Evolutionary conservation across 2,888 invertebrate genomes (phyloP), one percentile per base, ranked within the genome.

Genomic region (Caenorhabditis imperialis): DNA sequence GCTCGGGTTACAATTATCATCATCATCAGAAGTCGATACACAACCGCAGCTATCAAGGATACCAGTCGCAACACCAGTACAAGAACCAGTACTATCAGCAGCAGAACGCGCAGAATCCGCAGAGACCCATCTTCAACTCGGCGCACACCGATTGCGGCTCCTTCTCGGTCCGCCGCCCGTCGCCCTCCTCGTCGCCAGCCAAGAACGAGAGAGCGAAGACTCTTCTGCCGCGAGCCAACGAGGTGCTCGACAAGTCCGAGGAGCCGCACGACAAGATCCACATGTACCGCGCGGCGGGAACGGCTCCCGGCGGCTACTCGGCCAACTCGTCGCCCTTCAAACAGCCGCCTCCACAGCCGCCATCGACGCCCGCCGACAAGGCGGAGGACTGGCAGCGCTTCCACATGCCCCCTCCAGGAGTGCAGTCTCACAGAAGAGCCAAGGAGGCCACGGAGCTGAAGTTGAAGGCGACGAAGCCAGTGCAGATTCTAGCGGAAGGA

Each of bases 201-300:
- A 47, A 47, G 3, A 25, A 40, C 8, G 22, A 42, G 1, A 44
- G 45, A 4, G 33, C 45, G n/a, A n/a, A n/a, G n/a, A n/a, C n/a
- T n/a, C n/a, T n/a, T n/a, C n/a, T n/a, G n/a, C n/a, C n/a, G n/a
- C n/a, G n/a, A n/a, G n/a, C n/a, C 20, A 25, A 16, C 30, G 37
- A 23, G 40, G 38, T n/a, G n/a, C n/a, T n/a, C 30, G n/a, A 4
- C 38, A 40, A 61, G 23, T 44, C 27, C 20, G 30, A 61, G 23
- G 42, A 30, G 18, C 50, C 50, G n/a, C 61, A 61, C 30, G 61
- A 50, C 25, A 65, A 55, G 40, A 72, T 72, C 33, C 63, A 53
- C 20, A 33, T 47, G 20, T 73, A 73, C 20, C 33, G 73, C 7
- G 54, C 73, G 4, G 73, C 73, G n/a, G 73, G 73, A 16, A 73